Evolutionary conservation across 64 coral and sea anemone species (phyloP).

Genomic region (Actinia equina): DNA sequence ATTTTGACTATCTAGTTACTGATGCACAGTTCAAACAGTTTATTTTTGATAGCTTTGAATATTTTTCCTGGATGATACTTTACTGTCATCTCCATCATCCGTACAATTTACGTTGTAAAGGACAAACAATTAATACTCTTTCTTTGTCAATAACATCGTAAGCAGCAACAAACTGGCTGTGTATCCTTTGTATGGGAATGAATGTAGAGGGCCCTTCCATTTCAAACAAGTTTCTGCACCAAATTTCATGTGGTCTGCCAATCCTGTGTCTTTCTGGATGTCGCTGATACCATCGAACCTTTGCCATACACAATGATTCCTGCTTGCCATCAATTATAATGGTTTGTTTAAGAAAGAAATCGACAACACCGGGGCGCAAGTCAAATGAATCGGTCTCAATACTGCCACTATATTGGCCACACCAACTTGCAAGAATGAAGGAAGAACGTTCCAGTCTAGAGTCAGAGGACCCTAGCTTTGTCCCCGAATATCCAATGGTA

Average conservation of each 20-base stretch:
- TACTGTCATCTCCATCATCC: slow-evolving; percentile 8
- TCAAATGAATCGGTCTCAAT: slow-evolving; percentile 20
- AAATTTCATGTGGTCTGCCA: slow-evolving; percentile 29
- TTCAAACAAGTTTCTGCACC: slow-evolving; percentile 42
- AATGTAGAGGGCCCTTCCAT: slow-evolving; percentile 24
- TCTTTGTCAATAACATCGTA: slow-evolving; percentile 19
- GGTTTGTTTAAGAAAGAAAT: slow-evolving; percentile 56
- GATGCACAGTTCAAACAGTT: slow-evolving; percentile 5
- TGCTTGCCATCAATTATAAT: slow-evolving; percentile 21
- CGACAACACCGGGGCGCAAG: slow-evolving; percentile 57
- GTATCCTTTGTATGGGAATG: slow-evolving; percentile 44
- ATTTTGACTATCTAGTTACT: slow-evolving; percentile 6
- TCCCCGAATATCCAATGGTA: slow-evolving; percentile 22
- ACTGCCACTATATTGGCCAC: slow-evolving; percentile 22
- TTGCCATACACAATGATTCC: slow-evolving; percentile 37
- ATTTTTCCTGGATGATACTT: background rate
- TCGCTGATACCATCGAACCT: slow-evolving; percentile 66
- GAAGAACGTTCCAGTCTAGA: slow-evolving; percentile 12
- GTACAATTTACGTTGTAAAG: slow-evolving; percentile 31
- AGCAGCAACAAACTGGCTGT: slow-evolving; percentile 18
- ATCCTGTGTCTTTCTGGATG: slow-evolving; percentile 44
- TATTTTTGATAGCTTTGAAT: slow-evolving; percentile 7
- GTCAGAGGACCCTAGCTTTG: slow-evolving; percentile 20
- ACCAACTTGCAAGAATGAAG: slow-evolving; percentile 24
- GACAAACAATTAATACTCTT: slow-evolving; percentile 32